A percentile compares a stretch with the other conserved stretches of the same genome.
These are phyloP conservation scores for Antechinus stuartii DNA, from an alignment of 2,113 vertebrate genomes.

Conservation along the genomic window DNA sequence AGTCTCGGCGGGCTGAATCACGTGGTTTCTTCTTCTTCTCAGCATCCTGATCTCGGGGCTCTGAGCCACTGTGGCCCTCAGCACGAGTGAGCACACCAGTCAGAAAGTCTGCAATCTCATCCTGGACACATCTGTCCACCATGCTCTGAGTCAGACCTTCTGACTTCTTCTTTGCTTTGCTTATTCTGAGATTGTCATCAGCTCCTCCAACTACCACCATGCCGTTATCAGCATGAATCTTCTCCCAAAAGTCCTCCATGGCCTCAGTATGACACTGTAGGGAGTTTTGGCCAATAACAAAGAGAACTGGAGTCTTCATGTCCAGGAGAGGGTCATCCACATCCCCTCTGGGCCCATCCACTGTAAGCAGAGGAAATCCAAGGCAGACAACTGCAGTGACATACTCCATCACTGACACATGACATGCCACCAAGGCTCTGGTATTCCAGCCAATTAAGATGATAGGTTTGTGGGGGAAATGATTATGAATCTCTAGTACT, in stretches of 20 bases:
- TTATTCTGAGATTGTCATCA: constrained; percentile 97
- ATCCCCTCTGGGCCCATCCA: constrained; percentile 95
- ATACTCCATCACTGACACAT: constrained; percentile 96
- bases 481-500: constrained; percentile 96
- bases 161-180: constrained; percentile 94
- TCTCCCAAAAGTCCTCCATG: constrained; percentile 99
- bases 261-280: constrained; percentile 93
- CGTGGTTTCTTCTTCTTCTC: constrained; percentile 93
- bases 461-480: constrained; percentile 96
- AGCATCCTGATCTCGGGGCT: constrained; percentile 93
- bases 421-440: constrained; percentile 95
- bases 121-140: constrained; percentile 99
- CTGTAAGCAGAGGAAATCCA: constrained; percentile 94
- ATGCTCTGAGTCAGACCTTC: constrained; percentile 98
- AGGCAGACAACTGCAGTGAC: constrained; percentile 96
- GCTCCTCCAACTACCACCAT: constrained; percentile 97
- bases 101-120: constrained; percentile 97
- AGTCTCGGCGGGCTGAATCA: constrained; percentile 87
- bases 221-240: constrained; percentile 95
- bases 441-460: constrained; percentile 98
- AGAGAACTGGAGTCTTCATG: constrained; percentile 97
- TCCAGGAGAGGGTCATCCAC: constrained; percentile 98
- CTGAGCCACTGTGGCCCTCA: constrained; percentile 88
- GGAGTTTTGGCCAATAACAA: constrained; percentile 96
- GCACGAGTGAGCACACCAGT: constrained; percentile 92